phyloP scores from a whole-genome alignment of 2,888 invertebrate genomes.

The Pseudococcus jackbeardsleyi region DNA sequence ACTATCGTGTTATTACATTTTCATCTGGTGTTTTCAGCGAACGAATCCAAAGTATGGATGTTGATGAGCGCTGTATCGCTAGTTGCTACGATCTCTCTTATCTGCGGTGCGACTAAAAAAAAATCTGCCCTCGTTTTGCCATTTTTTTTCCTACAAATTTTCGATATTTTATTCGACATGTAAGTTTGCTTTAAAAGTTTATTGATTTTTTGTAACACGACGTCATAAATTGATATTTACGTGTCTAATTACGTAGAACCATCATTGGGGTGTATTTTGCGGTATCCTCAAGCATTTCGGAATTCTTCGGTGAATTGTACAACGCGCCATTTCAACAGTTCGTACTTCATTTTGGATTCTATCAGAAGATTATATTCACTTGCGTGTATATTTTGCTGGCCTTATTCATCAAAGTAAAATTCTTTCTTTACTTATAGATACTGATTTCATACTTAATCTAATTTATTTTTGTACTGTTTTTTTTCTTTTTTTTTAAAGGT shows the following conservation, averaged over 20 bases:
- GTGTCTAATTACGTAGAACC: neutral
- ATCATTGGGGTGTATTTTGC: slow-evolving; percentile 18
- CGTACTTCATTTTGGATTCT: slow-evolving; percentile 17
- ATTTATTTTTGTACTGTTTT: neutral
- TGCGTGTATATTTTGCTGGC: slow-evolving; percentile 5
- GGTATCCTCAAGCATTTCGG: neutral
- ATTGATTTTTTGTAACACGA: neutral
- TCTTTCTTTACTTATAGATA: neutral
- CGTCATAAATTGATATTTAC: neutral
- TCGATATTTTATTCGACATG: slow-evolving; percentile 49
- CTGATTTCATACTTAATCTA: neutral
- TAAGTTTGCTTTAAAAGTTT: neutral
- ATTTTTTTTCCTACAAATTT: slow-evolving; percentile 36
- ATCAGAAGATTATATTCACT: neutral
- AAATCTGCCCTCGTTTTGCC: slow-evolving; percentile 40
- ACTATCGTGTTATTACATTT: neutral
- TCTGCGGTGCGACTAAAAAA: slow-evolving; percentile 7
- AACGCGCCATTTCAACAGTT: slow-evolving; percentile 44
- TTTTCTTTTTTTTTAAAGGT: neutral
- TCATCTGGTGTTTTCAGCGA: neutral
- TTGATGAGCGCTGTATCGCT: slow-evolving; percentile 18
- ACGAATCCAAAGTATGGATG: slow-evolving; percentile 10
- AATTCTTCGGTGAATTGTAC: slow-evolving; percentile 47
- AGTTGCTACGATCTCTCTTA: slow-evolving; percentile 5
- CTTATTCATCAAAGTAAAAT: slow-evolving; percentile 27